Base-by-base conservation (phyloP, 1,140 invertebrate genomes). In the Drosophila nannoptera region DNA sequence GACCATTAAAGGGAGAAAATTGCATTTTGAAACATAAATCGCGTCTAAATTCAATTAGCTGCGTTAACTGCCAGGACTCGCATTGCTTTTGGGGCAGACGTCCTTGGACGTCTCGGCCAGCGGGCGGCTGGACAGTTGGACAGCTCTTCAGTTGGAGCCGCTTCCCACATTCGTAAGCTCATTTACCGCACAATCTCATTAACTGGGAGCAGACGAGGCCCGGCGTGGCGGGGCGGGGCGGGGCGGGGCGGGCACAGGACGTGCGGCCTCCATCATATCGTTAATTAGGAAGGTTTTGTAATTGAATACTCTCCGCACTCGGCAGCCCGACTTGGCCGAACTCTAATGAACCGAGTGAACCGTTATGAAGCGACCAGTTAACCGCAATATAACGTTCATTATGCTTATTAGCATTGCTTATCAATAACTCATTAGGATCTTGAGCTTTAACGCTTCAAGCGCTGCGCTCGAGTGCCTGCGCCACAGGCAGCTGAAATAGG, bases 41-140 rank as follows among this genome's bases (percentile, higher is more conserved):
- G 69, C 69, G 60, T 55, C 62, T 66, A 60, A 71, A 71, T 71
- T 71, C 69, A 71, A 71, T 71, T 71, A 71, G 45, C 63, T 59
- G 63, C 63, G 60, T 71, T 66, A 66, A 60, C 54, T 35, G 33
- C 14, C 46, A 58, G 31, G 12, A 53, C 32, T 61, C 33, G 36
- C n/a, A 7, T 5, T 16, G 32, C 50, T 48, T 11, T 31, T 7
- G 22, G 16, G 35, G 40, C n/a, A 3, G 14, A 33, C 35, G 32
- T 29, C 49, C 3, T 32, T 11, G 29, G 29, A n/a, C n/a, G n/a
- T n/a, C 5, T 14, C 7, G 7, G 16, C 22, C 22, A 59, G 40
- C 8, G 2, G 43, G 14, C 7, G 4, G 8, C 3, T 22, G 35
- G 6, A 7, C 35, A 7, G 35, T 9, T 36, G 8, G 22, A 22